phyloP scores from a whole-genome alignment of 1,140 invertebrate species.

The Oreohelix idahoensis region DNA sequence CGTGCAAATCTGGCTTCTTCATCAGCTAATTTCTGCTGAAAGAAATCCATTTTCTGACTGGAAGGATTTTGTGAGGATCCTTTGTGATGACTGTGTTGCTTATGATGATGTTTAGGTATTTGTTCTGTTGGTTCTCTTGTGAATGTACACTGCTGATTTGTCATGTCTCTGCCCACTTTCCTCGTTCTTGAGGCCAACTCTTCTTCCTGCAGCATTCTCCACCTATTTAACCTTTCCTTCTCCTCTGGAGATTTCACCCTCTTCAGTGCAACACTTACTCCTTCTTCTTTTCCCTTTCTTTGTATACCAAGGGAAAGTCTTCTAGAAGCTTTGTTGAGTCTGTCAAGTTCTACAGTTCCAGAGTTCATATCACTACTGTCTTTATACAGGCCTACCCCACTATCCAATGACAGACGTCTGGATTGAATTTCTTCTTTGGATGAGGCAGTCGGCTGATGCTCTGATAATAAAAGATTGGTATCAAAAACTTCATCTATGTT shows the following conservation, averaged over 20 bases:
- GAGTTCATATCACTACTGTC: too few species aligned
- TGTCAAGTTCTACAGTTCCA: background rate
- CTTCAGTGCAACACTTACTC: background rate
- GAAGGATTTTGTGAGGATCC: background rate
- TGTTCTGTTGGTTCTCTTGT: background rate
- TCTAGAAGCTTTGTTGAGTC: background rate
- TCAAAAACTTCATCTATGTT: background rate
- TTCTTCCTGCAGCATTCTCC: constrained; percentile 30
- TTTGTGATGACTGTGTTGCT: background rate
- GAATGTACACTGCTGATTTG: background rate
- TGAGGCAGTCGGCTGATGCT: background rate
- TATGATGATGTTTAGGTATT: background rate
- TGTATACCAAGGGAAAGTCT: constrained; percentile 9
- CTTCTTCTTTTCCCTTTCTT: background rate
- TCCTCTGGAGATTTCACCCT: constrained; percentile 6
- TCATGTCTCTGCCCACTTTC: background rate
- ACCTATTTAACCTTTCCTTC: constrained; percentile 16
- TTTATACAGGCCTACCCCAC: constrained; percentile 12
- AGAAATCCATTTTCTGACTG: background rate
- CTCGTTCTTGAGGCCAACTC: constrained; percentile 10
- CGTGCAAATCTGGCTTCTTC: constrained; percentile 33
- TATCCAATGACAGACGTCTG: constrained; percentile 27
- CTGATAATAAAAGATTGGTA: background rate
- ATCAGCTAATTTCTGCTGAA: constrained; percentile 3
- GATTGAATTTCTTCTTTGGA: background rate